Percentiles rank a stretch among this genome's conserved stretches.
Evolutionary conservation across 2,797 vertebrate species (phyloP).

Genomic region (Rhadinocentrus ornatus): DNA sequence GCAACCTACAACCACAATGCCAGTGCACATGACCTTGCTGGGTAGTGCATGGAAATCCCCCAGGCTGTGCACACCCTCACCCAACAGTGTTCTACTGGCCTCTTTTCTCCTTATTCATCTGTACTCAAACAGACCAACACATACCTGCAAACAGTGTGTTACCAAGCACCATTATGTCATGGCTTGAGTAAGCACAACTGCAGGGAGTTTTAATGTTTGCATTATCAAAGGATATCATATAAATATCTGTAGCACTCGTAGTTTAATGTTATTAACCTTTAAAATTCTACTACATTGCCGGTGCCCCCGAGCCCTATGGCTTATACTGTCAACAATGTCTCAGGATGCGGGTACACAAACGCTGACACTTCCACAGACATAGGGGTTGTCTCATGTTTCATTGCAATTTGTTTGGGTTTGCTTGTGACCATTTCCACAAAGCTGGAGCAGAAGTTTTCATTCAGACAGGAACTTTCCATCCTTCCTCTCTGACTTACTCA

Average conservation of each 20-base stretch:
- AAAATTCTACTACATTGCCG: too few species aligned
- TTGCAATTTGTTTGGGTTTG: background rate
- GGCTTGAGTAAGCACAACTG: conserved; percentile 12
- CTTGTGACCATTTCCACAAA: background rate
- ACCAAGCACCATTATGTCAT: conserved; percentile 30
- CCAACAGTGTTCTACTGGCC: conserved; percentile 46
- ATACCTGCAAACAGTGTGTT: conserved; percentile 30
- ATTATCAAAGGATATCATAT: conserved; percentile 8
- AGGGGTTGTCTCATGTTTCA: background rate
- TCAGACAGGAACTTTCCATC: background rate
- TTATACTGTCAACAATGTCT: too few species aligned
- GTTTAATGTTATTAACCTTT: background rate
- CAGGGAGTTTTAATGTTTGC: background rate
- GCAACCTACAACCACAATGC: conserved; percentile 69
- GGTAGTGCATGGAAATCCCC: conserved; percentile 83
- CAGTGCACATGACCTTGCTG: conserved; percentile 79
- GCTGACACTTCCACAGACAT: too few species aligned
- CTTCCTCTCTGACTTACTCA: background rate
- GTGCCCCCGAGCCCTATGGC: too few species aligned
- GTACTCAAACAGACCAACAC: conserved; percentile 1
- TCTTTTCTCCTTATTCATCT: conserved; percentile 40
- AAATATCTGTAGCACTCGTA: background rate
- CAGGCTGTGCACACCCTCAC: conserved; percentile 51
- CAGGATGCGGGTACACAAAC: background rate
- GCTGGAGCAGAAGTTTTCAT: background rate